A percentile compares a stretch with the other conserved stretches of the same genome.
Evolutionary conservation across 2,797 vertebrate species (phyloP).

Genomic region (Selene dorsalis): DNA sequence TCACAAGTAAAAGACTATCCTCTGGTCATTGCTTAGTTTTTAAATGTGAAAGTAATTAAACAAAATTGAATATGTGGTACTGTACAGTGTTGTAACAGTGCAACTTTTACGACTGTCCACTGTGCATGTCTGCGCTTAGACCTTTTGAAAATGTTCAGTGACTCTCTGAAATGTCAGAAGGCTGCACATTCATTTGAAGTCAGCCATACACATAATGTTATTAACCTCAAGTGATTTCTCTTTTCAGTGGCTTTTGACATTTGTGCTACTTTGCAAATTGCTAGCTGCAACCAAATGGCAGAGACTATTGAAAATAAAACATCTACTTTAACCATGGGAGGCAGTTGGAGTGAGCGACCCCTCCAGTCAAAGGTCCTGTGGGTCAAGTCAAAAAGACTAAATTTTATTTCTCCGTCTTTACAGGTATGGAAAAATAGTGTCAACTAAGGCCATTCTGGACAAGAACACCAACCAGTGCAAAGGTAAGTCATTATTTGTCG

Average conservation of each 20-base stretch:
- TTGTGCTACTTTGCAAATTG: slow-evolving; percentile 73
- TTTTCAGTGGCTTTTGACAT: slow-evolving; percentile 72
- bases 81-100: slow-evolving; percentile 13
- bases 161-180: slow-evolving; percentile 77
- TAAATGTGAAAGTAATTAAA: slow-evolving; percentile 19
- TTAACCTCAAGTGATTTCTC: slow-evolving; percentile 76
- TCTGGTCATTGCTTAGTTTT: slow-evolving; percentile 11
- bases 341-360: slow-evolving; percentile 37
- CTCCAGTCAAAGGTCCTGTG: slow-evolving; percentile 3
- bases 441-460: slow-evolving; percentile 98
- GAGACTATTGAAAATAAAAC: slow-evolving; percentile 45
- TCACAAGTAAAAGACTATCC: neutral
- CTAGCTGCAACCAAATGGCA: slow-evolving; percentile 58
- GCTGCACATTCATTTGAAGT: slow-evolving; percentile 67
- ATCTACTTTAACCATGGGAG: slow-evolving; percentile 27
- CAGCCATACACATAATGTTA: slow-evolving; percentile 73
- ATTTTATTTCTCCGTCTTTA: slow-evolving; percentile 61
- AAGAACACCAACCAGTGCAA: slow-evolving; percentile 99
- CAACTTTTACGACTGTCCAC: slow-evolving; percentile 15
- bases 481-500: slow-evolving; percentile 84
- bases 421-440: slow-evolving; percentile 98
- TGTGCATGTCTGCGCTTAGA: slow-evolving; percentile 45
- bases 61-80: neutral
- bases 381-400: slow-evolving; percentile 39
- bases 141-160: slow-evolving; percentile 71